A percentile compares a stretch with the other conserved stretches of the same genome.
These are phyloP conservation scores for Cyanoramphus novaezelandiae DNA, from an alignment of 2,113 vertebrate species.

Conservation along the genomic window DNA sequence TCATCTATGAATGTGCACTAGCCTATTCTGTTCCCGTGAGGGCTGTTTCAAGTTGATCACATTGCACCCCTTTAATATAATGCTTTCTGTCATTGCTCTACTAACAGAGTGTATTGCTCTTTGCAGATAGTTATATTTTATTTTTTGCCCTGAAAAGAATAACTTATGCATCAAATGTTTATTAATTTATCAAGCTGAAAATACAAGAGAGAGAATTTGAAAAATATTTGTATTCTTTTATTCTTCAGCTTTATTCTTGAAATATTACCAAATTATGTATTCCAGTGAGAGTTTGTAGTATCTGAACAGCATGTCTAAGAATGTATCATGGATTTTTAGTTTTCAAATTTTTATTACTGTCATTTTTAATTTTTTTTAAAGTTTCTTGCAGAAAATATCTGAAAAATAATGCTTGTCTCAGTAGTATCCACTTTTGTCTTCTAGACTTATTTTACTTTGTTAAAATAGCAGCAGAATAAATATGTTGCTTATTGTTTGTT, in stretches of 20 bases:
- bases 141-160: neutral
- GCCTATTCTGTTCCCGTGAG: neutral
- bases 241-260: neutral
- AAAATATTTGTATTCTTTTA: constrained; percentile 10
- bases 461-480: neutral
- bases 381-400: neutral
- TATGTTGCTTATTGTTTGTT: neutral
- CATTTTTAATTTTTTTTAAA: neutral
- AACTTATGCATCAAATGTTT: neutral
- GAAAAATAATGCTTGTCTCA: neutral
- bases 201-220: neutral
- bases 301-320: neutral
- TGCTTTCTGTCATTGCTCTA: neutral
- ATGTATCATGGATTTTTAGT: neutral
- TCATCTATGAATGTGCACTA: neutral
- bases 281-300: neutral
- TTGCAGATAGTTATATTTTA: neutral
- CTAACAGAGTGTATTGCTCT: neutral
- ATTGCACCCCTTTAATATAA: neutral
- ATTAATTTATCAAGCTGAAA: neutral
- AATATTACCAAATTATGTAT: neutral
- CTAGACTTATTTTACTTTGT: neutral
- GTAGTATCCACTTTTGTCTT: neutral
- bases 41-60: neutral
- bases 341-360: neutral